Conservation (phyloP, 2,888 invertebrate genomes). For the Orgyia antiqua region DNA sequence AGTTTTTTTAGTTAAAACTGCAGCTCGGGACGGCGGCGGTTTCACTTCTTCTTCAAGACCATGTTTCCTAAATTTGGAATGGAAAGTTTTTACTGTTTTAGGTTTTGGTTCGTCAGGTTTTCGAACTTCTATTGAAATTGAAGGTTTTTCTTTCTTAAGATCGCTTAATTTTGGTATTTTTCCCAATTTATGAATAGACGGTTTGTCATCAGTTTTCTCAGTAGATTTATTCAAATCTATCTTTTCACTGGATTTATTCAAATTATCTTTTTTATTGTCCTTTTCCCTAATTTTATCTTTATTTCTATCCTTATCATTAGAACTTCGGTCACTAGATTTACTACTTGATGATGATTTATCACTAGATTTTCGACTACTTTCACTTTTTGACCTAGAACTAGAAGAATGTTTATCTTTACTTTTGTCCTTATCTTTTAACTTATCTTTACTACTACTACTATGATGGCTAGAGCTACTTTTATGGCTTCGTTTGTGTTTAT, state of each 20-base stretch:
- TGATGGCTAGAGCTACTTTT: conserved; percentile 56
- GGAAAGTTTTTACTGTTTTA: conserved; percentile 94
- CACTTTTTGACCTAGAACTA: conserved; percentile 60
- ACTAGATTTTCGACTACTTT: conserved; percentile 47
- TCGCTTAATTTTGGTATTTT: conserved; percentile 87
- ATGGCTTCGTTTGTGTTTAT: conserved; percentile 55
- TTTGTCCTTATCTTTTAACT: conserved; percentile 43
- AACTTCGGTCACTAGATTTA: conserved; percentile 47
- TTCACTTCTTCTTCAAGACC: conserved; percentile 92
- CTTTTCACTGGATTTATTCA: conserved; percentile 74
- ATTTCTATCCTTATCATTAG: conserved; percentile 46
- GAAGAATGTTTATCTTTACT: conserved; percentile 38
- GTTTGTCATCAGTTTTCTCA: conserved; percentile 83
- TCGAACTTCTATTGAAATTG: conserved; percentile 89
- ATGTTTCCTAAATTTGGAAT: conserved; percentile 94
- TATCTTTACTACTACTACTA: conserved; percentile 61
- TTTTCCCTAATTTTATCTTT: conserved; percentile 43
- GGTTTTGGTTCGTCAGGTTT: conserved; percentile 85
- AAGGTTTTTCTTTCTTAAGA: conserved; percentile 82
- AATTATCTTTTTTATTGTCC: conserved; percentile 33
- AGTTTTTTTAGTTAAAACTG: conserved; percentile 77
- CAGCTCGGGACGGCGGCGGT: conserved; percentile 88
- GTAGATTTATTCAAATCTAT: conserved; percentile 50
- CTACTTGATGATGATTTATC: conserved; percentile 50
- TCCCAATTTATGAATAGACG: conserved; percentile 84